A percentile compares a stretch with the other conserved stretches of the same genome.
Evolutionary conservation across 2,113 vertebrate genomes (phyloP).

Genomic region (Vicugna pacos): DNA sequence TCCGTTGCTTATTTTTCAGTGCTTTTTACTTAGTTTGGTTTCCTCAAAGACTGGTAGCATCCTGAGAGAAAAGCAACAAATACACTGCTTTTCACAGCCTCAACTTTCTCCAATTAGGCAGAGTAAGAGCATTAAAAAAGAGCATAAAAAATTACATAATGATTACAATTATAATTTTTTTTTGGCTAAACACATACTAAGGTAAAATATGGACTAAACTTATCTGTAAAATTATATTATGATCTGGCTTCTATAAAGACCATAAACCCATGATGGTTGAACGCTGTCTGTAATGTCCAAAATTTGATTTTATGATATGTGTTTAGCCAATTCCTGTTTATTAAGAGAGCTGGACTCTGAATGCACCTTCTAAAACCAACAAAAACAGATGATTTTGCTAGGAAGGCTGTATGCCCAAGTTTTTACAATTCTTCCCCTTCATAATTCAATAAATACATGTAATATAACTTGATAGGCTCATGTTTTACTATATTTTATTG

Average conservation of each 20-base stretch:
- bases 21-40: background rate
- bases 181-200: background rate
- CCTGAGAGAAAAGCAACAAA: background rate
- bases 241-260: background rate
- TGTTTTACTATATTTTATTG: background rate
- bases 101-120: background rate
- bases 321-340: background rate
- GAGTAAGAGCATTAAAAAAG: background rate
- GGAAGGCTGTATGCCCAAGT: background rate
- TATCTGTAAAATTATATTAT: background rate
- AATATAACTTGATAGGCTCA: background rate
- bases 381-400: background rate
- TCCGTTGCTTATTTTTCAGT: background rate
- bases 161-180: background rate
- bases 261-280: background rate
- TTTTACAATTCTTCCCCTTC: background rate
- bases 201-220: background rate
- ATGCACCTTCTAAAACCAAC: background rate
- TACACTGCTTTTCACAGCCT: background rate
- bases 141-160: background rate
- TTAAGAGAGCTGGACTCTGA: background rate
- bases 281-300: constrained; percentile 27
- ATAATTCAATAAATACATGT: background rate
- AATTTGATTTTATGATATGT: background rate
- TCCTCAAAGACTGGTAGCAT: background rate